phyloP scores from a whole-genome alignment of 2,888 invertebrate species.

The Mylabris sibirica region DNA sequence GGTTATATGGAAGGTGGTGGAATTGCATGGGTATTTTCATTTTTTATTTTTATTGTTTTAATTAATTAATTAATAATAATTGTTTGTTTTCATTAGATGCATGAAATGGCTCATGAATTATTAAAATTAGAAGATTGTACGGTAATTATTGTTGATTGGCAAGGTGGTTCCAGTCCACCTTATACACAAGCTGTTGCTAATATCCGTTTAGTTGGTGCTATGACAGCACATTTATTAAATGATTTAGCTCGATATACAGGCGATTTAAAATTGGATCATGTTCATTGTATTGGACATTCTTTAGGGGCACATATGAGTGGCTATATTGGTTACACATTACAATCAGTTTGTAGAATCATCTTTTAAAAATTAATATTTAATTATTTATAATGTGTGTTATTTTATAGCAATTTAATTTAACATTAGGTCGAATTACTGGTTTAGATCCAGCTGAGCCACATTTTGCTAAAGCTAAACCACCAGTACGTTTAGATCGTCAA shows the following conservation, averaged over 20 bases:
- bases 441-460: constrained; percentile 93
- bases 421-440: constrained; percentile 82
- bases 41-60: no score
- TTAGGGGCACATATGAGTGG: constrained; percentile 85
- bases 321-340: constrained; percentile 81
- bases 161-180: constrained; percentile 84
- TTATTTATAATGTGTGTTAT: background rate
- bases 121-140: constrained; percentile 75
- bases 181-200: constrained; percentile 94
- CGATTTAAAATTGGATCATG: constrained; percentile 67
- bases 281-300: constrained; percentile 88
- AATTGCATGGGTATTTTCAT: constrained; percentile 75
- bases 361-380: background rate
- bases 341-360: constrained; percentile 63
- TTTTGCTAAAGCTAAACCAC: constrained; percentile 80
- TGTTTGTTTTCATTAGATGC: no score
- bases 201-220: constrained; percentile 83
- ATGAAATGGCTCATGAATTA: constrained; percentile 76
- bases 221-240: constrained; percentile 76
- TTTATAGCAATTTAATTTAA: constrained; percentile 70
- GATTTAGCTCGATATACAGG: constrained; percentile 60
- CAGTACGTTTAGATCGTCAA: constrained; percentile 83
- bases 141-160: constrained; percentile 86
- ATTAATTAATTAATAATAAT: no score
- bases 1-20: constrained; percentile 87